Conservation (phyloP, 2,797 vertebrate genomes). For the Chromis chromis region DNA sequence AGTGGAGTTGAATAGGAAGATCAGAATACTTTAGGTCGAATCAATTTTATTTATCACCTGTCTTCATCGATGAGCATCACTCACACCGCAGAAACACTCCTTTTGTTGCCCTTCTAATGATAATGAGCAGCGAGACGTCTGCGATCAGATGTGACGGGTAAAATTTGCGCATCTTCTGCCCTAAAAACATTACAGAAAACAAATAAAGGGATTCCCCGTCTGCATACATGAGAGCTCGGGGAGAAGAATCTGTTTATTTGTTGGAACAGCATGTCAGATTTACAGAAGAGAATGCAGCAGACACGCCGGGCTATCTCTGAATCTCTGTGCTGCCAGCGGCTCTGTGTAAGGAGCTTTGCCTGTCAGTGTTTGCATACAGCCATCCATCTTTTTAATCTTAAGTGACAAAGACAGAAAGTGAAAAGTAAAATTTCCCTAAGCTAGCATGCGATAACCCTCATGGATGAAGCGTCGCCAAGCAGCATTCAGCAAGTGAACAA, state of each 20-base stretch:
- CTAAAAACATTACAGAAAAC: slow-evolving; percentile 23
- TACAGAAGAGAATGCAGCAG: slow-evolving; percentile 23
- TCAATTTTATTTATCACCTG: slow-evolving; percentile 60
- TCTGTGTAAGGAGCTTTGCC: slow-evolving; percentile 65
- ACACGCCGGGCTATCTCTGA: slow-evolving; percentile 54
- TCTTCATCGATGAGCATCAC: slow-evolving; percentile 54
- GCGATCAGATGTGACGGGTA: not conserved
- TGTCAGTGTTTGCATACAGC: slow-evolving; percentile 68
- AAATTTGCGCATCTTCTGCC: not conserved
- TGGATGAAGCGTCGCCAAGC: slow-evolving; percentile 46
- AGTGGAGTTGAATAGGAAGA: slow-evolving; percentile 52
- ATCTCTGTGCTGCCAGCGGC: slow-evolving; percentile 56
- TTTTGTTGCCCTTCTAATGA: slow-evolving; percentile 37
- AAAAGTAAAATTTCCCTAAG: slow-evolving; percentile 64
- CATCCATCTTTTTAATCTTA: slow-evolving; percentile 78
- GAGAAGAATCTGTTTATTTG: slow-evolving; percentile 39
- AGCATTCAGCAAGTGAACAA: slow-evolving; percentile 59
- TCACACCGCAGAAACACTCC: slow-evolving; percentile 29
- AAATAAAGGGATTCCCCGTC: slow-evolving; percentile 17
- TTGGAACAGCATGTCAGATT: slow-evolving; percentile 35
- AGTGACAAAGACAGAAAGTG: slow-evolving; percentile 65
- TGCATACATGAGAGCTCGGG: slow-evolving; percentile 17
- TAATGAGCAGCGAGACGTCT: slow-evolving; percentile 39
- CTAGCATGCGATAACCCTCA: slow-evolving; percentile 57
- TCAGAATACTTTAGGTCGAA: slow-evolving; percentile 45